phyloP scores from a whole-genome alignment of 1,140 invertebrate species.

The Orchestia grillus region DNA sequence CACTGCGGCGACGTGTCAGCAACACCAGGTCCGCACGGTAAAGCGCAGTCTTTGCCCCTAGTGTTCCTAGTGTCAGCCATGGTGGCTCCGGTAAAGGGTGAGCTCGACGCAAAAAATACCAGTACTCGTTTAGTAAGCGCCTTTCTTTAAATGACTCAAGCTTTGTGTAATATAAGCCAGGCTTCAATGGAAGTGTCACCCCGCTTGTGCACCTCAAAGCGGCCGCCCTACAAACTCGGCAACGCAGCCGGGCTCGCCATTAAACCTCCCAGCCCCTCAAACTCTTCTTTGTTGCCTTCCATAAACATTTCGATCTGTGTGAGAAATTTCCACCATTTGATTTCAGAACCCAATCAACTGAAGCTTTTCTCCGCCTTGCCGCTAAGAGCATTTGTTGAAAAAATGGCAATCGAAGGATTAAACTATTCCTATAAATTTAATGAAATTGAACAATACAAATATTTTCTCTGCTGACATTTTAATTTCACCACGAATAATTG shows the following conservation, averaged over 20 bases:
- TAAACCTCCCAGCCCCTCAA: slow-evolving; percentile 5
- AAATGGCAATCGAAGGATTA: too few species aligned
- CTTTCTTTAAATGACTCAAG: slow-evolving; percentile 32
- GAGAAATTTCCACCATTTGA: background rate
- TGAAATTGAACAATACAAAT: too few species aligned
- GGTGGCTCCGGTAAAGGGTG: background rate
- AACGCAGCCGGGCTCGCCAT: background rate
- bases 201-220: background rate
- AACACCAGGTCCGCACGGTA: too few species aligned
- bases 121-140: background rate
- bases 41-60: background rate
- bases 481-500: too few species aligned
- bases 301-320: background rate
- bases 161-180: slow-evolving; percentile 24
- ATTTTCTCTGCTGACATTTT: too few species aligned
- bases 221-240: background rate
- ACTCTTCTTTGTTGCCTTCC: slow-evolving; percentile 19
- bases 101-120: background rate
- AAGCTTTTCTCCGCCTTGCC: background rate
- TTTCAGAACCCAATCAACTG: background rate
- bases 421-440: too few species aligned
- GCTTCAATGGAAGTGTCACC: slow-evolving; percentile 27
- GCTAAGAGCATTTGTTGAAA: background rate
- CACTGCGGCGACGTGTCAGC: too few species aligned
- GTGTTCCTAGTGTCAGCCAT: too few species aligned